Percentiles rank a stretch among this genome's conserved stretches.
These are phyloP conservation scores for Agapostemon virescens DNA, from an alignment of 2,888 invertebrate species.

Conservation along the genomic window DNA sequence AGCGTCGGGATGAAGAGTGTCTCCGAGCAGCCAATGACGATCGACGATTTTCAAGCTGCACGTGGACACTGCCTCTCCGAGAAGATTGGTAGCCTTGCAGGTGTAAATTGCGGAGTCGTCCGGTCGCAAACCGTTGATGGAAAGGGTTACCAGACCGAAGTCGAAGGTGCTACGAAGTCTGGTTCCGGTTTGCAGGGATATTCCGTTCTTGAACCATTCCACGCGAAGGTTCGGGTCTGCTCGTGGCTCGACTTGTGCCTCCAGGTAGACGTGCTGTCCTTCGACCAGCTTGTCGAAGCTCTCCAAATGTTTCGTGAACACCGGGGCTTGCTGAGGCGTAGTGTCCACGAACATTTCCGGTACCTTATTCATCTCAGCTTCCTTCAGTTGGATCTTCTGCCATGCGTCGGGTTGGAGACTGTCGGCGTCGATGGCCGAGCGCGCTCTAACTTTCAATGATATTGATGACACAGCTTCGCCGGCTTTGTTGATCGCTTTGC, in stretches of 20 bases:
- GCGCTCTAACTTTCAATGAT: slow-evolving; percentile 92
- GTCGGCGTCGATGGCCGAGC: slow-evolving; percentile 90
- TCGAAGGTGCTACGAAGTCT: slow-evolving; percentile 96
- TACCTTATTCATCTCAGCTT: slow-evolving; percentile 94
- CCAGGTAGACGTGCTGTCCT: slow-evolving; percentile 92
- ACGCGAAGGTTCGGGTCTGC: slow-evolving; percentile 93
- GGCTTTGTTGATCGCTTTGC: slow-evolving; percentile 95
- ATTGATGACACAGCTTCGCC: slow-evolving; percentile 97
- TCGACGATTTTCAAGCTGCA: slow-evolving; percentile 94
- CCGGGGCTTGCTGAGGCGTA: slow-evolving; percentile 94
- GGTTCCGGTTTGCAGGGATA: slow-evolving; percentile 91
- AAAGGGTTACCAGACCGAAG: slow-evolving; percentile 96
- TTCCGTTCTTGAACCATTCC: slow-evolving; percentile 97
- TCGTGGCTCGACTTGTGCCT: slow-evolving; percentile 95
- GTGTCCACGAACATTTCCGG: slow-evolving; percentile 93
- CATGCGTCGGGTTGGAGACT: slow-evolving; percentile 94
- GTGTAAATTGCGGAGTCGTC: slow-evolving; percentile 98
- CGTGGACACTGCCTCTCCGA: slow-evolving; percentile 97
- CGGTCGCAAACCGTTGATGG: slow-evolving; percentile 91
- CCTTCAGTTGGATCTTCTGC: slow-evolving; percentile 94
- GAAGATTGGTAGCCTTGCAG: slow-evolving; percentile 95
- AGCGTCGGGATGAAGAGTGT: slow-evolving; percentile 94
- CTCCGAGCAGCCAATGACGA: slow-evolving; percentile 92
- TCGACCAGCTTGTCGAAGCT: slow-evolving; percentile 91
- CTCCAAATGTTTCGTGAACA: slow-evolving; percentile 95